Base-by-base conservation (phyloP, 2,888 invertebrate species). In the Xestia rhomboidea region DNA sequence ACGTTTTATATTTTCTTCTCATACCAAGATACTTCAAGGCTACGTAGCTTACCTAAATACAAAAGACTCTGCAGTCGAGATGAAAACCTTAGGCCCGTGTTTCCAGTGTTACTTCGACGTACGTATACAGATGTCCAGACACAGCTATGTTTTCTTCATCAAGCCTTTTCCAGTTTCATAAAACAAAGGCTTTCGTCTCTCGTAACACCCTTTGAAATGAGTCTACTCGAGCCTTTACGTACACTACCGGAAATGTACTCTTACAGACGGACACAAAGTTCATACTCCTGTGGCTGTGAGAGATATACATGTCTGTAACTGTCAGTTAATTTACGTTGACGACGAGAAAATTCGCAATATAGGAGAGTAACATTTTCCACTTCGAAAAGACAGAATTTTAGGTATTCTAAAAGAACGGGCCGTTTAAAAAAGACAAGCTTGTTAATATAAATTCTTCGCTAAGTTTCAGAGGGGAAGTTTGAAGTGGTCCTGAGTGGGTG, bases 261-360 rank as follows among this genome's bases (percentile, higher is more conserved):
- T 84, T 81, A 63, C 34, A 38, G n/a, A 11, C 51, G 21, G 63
- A 11, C 4, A 76, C 81, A 90, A 88, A 85, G 89, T 84, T 82
- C 68, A 87, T 80, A 87, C 88, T 90, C n/a, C 83, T 76, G 86
- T 89, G 64, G 54, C 68, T n/a, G 6, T 41, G 13, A 82, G 10
- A 34, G 46, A 75, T 44, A 49, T 64, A 71, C 70, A 21, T 51
- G 79, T 73, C 62, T 82, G 64, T 34, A 60, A 68, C 77, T 81
- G 84, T 73, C 87, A 81, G 90, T 88, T 92, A 91, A 93, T 93
- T 92, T 90, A 86, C 83, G 82, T 78, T 79, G 78, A 80, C 81
- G 89, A 83, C 81, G 84, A 86, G 89, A 91, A 91, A 80, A 90
- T 91, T 90, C 82, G 90, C 88, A 91, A 93, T 93, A 90, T 88